Evolutionary conservation across 1,140 invertebrate species (phyloP), one percentile per base, ranked within the genome.

Genomic region (Plutomurus gul): DNA sequence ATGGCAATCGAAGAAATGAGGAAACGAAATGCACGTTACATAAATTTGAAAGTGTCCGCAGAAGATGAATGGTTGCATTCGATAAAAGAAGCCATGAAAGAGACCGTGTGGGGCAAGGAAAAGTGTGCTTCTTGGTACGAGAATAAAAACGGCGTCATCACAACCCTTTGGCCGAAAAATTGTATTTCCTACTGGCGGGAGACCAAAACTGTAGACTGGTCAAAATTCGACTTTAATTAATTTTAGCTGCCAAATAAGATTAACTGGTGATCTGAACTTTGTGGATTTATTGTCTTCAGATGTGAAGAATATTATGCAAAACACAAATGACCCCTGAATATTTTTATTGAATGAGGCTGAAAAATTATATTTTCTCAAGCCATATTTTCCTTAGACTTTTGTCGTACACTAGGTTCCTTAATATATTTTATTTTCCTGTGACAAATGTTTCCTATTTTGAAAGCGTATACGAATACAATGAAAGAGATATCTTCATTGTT

Each of bases 1-100:
- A 22, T 73, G n/a, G 36, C 76, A 20, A 40, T 83, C 11, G 72
- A 75, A 36, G 74, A 83, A 78, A 60, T 78, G 25, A 76, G 60
- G 18, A 0, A 20, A 46, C n/a, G 49, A 20, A 43, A 47, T 3
- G 27, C 51, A 1, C 46, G 51, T 20, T 20, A 20, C 18, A 47
- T 78, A 16, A 22, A 7, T 10, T 27, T 80, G 0, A 81, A 81
- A 36, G 25, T 10, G 3, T 30, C 25, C 4, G 76, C 27, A 4
- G 56, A 78, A 33, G 71, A 78, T 3, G 75, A 76, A 4, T 82
- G 37, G 20, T 73, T 77, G 47, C 39, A 70, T 3, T 11, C 30
- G 18, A 46, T 82, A 1, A 20, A 46, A 16, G 6, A 39, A 16
- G 36, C 0, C 4, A 72, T 82, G 37, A 81, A 82, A 33, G 37